phyloP scores from a whole-genome alignment of 2,888 invertebrate genomes.

The Ectropis crepuscularia region DNA sequence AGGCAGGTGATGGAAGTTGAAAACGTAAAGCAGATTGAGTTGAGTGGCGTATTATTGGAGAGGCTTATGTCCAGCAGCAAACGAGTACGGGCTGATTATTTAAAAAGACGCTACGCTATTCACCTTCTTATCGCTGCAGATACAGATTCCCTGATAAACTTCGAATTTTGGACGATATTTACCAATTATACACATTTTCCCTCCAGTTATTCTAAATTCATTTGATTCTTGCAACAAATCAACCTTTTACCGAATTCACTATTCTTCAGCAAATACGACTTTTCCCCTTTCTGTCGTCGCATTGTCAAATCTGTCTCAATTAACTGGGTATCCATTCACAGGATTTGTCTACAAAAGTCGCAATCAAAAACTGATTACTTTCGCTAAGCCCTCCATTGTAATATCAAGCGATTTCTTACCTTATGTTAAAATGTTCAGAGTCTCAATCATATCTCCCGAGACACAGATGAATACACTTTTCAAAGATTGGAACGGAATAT shows the following conservation, averaged over 20 bases:
- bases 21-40: too few relatives aligned
- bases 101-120: too few relatives aligned
- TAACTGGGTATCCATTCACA: slow-evolving; percentile 49
- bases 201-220: too few relatives aligned
- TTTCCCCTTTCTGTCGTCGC: slow-evolving; percentile 32
- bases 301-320: slow-evolving; percentile 56
- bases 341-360: slow-evolving; percentile 57
- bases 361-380: slow-evolving; percentile 50
- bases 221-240: not conserved
- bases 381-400: slow-evolving; percentile 39
- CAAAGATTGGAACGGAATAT: slow-evolving; percentile 41
- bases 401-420: slow-evolving; percentile 41
- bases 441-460: slow-evolving; percentile 44
- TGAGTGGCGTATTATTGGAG: too few relatives aligned
- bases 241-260: slow-evolving; percentile 9
- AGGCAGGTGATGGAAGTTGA: too few relatives aligned
- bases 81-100: too few relatives aligned
- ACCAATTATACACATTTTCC: too few relatives aligned
- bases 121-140: too few relatives aligned
- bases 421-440: slow-evolving; percentile 39
- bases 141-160: too few relatives aligned
- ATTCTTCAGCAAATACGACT: slow-evolving; percentile 14
- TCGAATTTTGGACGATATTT: too few relatives aligned
- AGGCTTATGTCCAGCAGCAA: too few relatives aligned
- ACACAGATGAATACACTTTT: slow-evolving; percentile 28